phyloP scores from a whole-genome alignment of 30 jellyfish, hydroid and myxozoan genomes.

The Pelagia noctiluca region DNA sequence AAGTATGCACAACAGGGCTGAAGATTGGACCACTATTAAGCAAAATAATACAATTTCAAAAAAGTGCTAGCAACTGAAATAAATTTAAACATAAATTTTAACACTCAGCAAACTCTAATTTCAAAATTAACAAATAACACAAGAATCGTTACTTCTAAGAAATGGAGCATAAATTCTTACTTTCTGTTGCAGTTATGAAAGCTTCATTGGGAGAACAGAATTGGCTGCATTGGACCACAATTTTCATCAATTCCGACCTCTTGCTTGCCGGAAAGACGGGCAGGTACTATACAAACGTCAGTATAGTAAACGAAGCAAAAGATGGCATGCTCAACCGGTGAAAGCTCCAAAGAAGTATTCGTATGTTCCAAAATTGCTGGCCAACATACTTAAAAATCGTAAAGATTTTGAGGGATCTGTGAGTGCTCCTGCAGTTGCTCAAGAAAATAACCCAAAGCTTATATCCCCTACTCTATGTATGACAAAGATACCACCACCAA shows the following conservation, averaged over 20 bases:
- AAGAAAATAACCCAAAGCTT: constrained; percentile 19
- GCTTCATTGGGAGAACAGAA: constrained; percentile 8
- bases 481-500: no score
- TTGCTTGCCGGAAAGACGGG: neutral
- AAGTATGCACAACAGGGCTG: no score
- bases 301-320: constrained; percentile 14
- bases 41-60: no score
- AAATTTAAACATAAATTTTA: no score
- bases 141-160: no score
- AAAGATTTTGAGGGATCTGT: neutral
- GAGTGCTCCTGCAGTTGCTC: neutral
- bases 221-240: constrained; percentile 38
- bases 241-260: neutral
- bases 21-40: no score
- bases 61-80: no score
- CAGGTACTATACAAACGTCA: neutral
- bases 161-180: no score
- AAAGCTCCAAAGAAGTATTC: constrained; percentile 6
- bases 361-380: constrained; percentile 5
- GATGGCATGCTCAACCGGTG: constrained; percentile 16
- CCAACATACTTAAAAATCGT: neutral
- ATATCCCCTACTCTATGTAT: constrained; percentile 55
- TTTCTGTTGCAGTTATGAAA: no score
- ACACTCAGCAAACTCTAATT: no score
- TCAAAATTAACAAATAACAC: no score